phyloP scores from a whole-genome alignment of 2,113 vertebrate genomes.

The Chauna torquata region DNA sequence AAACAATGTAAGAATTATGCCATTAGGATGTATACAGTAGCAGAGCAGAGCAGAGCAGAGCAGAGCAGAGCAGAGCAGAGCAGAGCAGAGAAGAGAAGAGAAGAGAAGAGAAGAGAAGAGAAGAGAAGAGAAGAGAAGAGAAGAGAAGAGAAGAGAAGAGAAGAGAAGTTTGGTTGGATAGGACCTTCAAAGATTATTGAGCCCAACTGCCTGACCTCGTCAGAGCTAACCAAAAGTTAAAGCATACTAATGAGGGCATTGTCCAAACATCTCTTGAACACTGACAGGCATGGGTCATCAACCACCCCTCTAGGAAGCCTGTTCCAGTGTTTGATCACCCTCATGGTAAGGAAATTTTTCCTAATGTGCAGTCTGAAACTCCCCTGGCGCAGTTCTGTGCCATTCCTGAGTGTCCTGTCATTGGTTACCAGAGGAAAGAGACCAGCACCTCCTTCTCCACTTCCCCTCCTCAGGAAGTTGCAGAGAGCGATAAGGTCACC shows the following conservation, averaged over 20 bases:
- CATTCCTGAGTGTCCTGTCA: too few species aligned
- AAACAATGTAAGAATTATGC: not conserved
- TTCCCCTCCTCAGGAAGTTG: not conserved
- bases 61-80: too few species aligned
- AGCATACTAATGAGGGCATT: not conserved
- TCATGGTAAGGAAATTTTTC: not conserved
- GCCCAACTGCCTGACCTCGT: not conserved
- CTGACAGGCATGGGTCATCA: not conserved
- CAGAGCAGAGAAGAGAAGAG: too few species aligned
- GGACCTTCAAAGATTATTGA: not conserved
- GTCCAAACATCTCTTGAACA: not conserved
- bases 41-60: too few species aligned
- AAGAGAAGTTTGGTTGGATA: too few species aligned
- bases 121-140: too few species aligned
- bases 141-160: too few species aligned
- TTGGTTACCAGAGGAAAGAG: too few species aligned
- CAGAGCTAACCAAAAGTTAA: not conserved
- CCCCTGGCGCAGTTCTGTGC: not conserved
- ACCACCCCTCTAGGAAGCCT: not conserved
- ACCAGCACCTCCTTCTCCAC: too few species aligned
- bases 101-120: too few species aligned
- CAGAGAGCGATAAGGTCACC: too few species aligned
- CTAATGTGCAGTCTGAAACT: not conserved
- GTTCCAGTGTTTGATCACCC: not conserved
- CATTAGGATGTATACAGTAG: too few species aligned